Conservation (phyloP, 2,113 vertebrate genomes). For the Anguilla japonica region DNA sequence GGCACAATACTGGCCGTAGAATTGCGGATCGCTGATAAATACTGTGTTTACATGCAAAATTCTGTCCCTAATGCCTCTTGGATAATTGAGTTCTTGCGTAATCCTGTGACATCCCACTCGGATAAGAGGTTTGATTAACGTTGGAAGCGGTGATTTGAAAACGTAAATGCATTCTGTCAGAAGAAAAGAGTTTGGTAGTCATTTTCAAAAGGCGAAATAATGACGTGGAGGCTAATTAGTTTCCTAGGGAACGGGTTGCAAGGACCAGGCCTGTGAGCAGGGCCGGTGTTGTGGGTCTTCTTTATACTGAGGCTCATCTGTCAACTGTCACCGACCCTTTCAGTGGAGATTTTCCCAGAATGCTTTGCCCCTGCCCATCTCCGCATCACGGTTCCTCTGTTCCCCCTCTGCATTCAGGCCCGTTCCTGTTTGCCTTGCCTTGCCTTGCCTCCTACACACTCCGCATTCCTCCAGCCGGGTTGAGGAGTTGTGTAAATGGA, state of each 20-base stretch:
- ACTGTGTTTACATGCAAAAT: background rate
- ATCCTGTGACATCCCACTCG: background rate
- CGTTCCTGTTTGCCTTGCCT: conserved; percentile 69
- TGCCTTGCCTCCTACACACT: conserved; percentile 54
- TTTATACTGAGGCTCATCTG: conserved; percentile 81
- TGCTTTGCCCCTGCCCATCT: conserved; percentile 75
- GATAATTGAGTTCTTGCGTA: conserved; percentile 33
- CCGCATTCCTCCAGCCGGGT: conserved; percentile 49
- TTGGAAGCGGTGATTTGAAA: conserved; percentile 13
- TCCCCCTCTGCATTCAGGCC: conserved; percentile 66
- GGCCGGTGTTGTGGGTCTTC: conserved; percentile 66
- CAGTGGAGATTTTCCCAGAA: conserved; percentile 68
- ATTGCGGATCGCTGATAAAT: background rate
- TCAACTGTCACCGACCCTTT: conserved; percentile 81
- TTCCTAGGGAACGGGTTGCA: conserved; percentile 75
- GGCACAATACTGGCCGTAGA: background rate
- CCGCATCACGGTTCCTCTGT: conserved; percentile 68
- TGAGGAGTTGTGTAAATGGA: background rate
- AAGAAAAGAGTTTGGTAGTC: conserved; percentile 34
- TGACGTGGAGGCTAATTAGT: conserved; percentile 69
- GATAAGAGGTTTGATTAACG: conserved; percentile 25
- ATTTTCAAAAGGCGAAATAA: conserved; percentile 63
- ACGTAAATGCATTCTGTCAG: conserved; percentile 18
- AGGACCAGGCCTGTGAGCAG: conserved; percentile 66
- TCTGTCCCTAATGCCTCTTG: conserved; percentile 1